phyloP scores from a whole-genome alignment of 2,888 invertebrate genomes.

The Onthophagus sagittarius region DNA sequence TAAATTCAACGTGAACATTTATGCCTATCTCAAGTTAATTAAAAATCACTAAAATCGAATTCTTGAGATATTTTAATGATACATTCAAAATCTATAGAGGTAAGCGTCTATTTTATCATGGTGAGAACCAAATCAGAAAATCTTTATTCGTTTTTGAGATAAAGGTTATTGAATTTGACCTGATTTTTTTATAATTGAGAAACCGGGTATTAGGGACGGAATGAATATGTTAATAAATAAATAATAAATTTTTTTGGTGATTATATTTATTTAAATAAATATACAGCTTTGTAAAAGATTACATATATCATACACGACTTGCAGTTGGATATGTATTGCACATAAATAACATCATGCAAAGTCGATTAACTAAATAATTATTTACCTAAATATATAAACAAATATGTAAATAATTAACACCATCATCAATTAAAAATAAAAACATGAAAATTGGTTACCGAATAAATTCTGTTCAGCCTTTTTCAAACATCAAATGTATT shows the following conservation, averaged over 20 bases:
- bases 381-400: not conserved
- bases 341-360: not conserved
- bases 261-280: not conserved
- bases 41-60: no score
- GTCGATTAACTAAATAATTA: not conserved
- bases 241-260: not conserved
- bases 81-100: no score
- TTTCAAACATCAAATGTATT: not conserved
- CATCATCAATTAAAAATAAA: not conserved
- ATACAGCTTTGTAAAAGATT: not conserved
- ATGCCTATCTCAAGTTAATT: no score
- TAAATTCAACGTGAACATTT: no score
- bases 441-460: not conserved
- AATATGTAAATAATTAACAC: not conserved
- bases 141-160: no score
- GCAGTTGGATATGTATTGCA: not conserved
- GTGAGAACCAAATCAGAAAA: no score
- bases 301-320: not conserved
- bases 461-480: not conserved
- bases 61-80: no score
- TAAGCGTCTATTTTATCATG: no score
- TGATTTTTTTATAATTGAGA: no score
- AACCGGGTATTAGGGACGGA: no score
- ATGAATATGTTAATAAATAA: no score
- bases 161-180: no score